phyloP scores from a whole-genome alignment of 2,113 vertebrate genomes.

The Propithecus coquereli region DNA sequence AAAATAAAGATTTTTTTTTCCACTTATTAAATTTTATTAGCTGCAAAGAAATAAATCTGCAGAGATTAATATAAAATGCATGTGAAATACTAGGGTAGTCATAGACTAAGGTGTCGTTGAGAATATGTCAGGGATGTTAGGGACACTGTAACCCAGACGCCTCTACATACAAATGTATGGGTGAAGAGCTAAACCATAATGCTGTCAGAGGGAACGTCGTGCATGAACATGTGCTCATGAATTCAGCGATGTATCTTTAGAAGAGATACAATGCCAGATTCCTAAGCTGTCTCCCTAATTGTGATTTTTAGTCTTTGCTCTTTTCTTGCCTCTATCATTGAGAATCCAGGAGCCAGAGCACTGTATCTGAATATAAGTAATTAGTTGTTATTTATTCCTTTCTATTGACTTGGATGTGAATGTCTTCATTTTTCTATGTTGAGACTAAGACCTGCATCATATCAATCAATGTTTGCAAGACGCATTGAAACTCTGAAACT shows the following conservation, averaged over 20 bases:
- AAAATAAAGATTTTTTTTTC: slow-evolving; percentile 34
- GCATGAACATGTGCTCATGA: neutral
- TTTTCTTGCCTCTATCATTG: neutral
- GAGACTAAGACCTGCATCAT: neutral
- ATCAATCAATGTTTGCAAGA: slow-evolving; percentile 21
- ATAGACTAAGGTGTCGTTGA: neutral
- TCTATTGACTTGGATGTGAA: neutral
- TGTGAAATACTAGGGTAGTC: neutral
- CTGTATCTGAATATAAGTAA: neutral
- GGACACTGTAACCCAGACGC: neutral
- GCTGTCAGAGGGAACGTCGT: neutral
- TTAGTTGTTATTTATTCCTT: slow-evolving; percentile 8
- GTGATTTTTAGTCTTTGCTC: neutral
- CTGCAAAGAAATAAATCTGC: neutral
- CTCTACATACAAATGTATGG: neutral
- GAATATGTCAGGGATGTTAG: neutral
- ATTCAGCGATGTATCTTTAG: neutral
- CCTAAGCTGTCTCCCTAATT: neutral
- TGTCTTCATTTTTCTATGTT: neutral
- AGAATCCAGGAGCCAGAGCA: neutral
- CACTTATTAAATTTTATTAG: neutral
- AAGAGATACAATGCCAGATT: neutral
- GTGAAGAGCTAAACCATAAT: neutral
- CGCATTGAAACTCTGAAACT: neutral
- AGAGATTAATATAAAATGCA: neutral